A percentile compares a stretch with the other conserved stretches of the same genome.
Conservation (phyloP, 2,888 invertebrate genomes). For the Pterostichus niger region DNA sequence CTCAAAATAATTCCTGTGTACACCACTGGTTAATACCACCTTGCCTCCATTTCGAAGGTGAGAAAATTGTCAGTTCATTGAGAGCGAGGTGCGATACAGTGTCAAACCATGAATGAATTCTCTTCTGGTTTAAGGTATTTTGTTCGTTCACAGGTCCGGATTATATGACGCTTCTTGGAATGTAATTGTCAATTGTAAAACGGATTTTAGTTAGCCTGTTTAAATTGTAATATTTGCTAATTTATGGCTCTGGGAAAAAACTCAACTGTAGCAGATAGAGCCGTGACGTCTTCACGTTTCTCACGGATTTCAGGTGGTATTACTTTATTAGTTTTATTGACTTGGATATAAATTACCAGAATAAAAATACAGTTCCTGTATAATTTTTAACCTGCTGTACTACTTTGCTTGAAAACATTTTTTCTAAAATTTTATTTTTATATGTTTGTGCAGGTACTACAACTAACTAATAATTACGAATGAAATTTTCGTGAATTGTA, state of each 20-base stretch:
- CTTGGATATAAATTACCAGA: constrained; percentile 3
- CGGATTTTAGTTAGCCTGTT: constrained; percentile 45
- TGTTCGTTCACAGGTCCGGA: constrained; percentile 43
- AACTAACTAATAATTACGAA: too few relatives aligned
- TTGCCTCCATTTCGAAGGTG: constrained; percentile 34
- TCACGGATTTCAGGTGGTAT: constrained; percentile 14
- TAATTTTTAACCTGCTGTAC: not conserved
- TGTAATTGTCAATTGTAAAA: constrained; percentile 51
- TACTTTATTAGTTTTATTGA: constrained; percentile 46
- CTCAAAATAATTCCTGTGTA: too few relatives aligned
- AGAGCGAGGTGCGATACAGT: not conserved
- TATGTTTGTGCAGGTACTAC: too few relatives aligned
- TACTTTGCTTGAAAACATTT: too few relatives aligned
- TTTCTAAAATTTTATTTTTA: too few relatives aligned
- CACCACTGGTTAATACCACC: constrained; percentile 10
- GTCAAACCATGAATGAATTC: constrained; percentile 52
- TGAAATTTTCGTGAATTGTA: too few relatives aligned
- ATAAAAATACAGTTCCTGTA: constrained; percentile 43
- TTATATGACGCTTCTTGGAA: constrained; percentile 40
- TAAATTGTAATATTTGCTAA: constrained; percentile 50
- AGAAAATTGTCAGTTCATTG: constrained; percentile 61
- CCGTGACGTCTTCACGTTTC: constrained; percentile 36
- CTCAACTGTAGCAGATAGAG: not conserved
- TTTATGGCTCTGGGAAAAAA: constrained; percentile 48
- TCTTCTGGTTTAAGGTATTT: constrained; percentile 24